Conservation (phyloP, 2,113 vertebrate species). For the Campylomormyrus tamandua region DNA sequence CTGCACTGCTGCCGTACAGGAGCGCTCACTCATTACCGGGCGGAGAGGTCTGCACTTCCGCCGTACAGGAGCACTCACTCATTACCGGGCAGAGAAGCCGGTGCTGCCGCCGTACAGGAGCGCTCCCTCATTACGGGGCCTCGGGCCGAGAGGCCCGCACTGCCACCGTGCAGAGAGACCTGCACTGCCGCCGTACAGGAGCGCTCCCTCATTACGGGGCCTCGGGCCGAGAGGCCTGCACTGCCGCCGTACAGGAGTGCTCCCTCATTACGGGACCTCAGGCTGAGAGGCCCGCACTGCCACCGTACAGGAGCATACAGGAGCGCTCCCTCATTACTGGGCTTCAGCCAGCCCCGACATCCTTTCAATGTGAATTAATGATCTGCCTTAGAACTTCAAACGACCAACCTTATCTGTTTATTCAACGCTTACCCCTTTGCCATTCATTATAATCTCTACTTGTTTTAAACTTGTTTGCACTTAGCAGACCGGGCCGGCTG, state of each 20-base stretch:
- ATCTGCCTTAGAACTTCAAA: neutral
- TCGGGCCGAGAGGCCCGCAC: neutral
- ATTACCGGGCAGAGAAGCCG: neutral
- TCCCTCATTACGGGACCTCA: neutral
- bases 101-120: neutral
- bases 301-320: neutral
- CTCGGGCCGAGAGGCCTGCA: neutral
- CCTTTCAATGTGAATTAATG: slow-evolving; percentile 5
- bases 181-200: neutral
- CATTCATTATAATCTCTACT: neutral
- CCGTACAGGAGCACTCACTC: neutral
- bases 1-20: neutral
- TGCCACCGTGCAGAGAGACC: neutral
- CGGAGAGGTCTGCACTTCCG: neutral
- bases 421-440: neutral
- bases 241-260: too few species aligned
- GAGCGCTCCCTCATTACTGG: neutral
- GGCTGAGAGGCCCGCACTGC: neutral
- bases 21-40: neutral
- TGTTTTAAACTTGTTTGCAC: neutral
- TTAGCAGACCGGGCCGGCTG: neutral
- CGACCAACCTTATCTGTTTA: neutral
- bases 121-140: neutral
- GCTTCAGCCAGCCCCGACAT: neutral
- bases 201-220: neutral